Base-by-base conservation (phyloP, 2,113 vertebrate genomes). In the Turnix velox region DNA sequence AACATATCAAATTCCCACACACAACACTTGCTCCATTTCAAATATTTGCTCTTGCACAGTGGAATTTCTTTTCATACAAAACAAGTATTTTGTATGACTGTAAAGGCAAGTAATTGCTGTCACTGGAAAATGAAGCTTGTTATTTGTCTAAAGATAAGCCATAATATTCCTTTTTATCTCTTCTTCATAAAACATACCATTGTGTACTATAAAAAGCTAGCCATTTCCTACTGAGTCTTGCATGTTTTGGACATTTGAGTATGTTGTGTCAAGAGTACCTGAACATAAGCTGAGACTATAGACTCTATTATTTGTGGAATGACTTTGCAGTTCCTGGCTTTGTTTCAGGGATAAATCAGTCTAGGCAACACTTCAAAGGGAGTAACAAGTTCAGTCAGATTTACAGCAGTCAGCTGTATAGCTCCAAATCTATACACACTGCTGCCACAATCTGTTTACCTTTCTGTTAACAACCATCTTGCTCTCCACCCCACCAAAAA, bases 1-100 rank as follows among this genome's bases (percentile, higher is more conserved):
- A 91, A 73, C 42, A 46, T 65, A 92, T 62, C 81, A 66, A 76
- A 90, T 94, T 89, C 71, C 28, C 69, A 2, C 54, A 84, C 42
- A 76, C 33, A 72, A 12, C 46, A 57, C 57, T 91, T 66, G 66
- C 22, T 95, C 84, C 92, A 85, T 84, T 91, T 94, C 87, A 96
- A 96, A 95, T 95, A 96, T 93, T 96, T 96, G 69, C 77, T 94
- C 76, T 95, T 0, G 0, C 62, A 75, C 35, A 78, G 58, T 51
- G 84, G 92, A 95, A 94, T 91, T 95, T 55, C 67, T 91, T 85
- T 63, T 80, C 74, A 72, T 92, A 93, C 77, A 89, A 89, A 86
- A 88, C 52, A 94, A 92, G 92, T 91, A 69, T 82, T 92, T 89
- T 95, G 42, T 66, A 78, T 37, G 12, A 95, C n/a, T 92, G 69